Base-by-base conservation (phyloP, 2,797 vertebrate genomes). In the Antennarius maculatus region DNA sequence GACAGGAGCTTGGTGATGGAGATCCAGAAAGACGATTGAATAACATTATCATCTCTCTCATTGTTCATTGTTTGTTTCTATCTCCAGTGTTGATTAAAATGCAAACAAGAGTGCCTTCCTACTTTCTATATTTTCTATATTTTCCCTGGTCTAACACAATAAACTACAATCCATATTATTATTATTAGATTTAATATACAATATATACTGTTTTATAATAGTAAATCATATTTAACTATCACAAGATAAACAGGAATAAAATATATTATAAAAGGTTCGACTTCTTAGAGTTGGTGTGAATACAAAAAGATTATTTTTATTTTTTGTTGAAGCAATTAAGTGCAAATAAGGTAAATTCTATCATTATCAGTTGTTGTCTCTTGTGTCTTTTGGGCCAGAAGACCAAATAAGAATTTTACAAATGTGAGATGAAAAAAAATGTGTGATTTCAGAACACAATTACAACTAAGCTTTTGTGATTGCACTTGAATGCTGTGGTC, bases 11-110 rank as follows among this genome's bases (percentile, higher is more conserved):
- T 74, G 74, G 69, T 83, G 83, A 91, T 80, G 83, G 76, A 85
- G 82, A 91, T 80, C 87, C 66, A 74, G 80, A 71, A 80, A 89
- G 80, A 86, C 80, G 81, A 71, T 77, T 74, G 87, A 86, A 90
- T 90, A 85, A 69, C 71, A 90, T 89, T 90, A 85, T 86, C 77
- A 61, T 61, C 59, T 53, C 56, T 71, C 52, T 85, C 71, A 69
- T 59, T 77, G 69, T 81, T 79, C 48, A 73, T 71, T 77, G 80
- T 86, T 86, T 85, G 62, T 77, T 65, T 64, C 48, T 15, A 39
- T 23, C 42, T 80, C 63, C 64, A 60, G 42, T 54, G 31, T 12
- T 68, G 64, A 88, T 78, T 81, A 81, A 82, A 72, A 80, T 64
- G 57, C 63, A 56, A 39, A 70, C 76, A 78, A 61, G 70, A 55